A percentile compares a stretch with the other conserved stretches of the same genome.
Evolutionary conservation across 2,113 vertebrate species (phyloP).

Genomic region (Procapra przewalskii): DNA sequence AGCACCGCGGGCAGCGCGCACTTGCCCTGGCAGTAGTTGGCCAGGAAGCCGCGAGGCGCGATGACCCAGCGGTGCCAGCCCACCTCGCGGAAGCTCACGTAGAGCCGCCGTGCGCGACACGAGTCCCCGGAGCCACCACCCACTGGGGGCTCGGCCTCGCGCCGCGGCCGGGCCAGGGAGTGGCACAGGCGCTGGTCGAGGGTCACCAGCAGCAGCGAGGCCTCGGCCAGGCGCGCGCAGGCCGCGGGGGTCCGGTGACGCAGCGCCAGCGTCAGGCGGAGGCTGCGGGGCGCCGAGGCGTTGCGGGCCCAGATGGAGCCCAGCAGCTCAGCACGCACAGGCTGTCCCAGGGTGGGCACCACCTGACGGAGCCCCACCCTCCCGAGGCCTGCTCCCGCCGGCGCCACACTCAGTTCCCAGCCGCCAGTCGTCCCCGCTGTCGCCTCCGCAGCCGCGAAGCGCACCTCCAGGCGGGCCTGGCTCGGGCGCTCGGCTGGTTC

Average conservation of each 20-base stretch:
- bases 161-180: conserved; percentile 66
- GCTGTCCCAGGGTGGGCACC: conserved; percentile 71
- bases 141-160: conserved; percentile 48
- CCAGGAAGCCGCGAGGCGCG: conserved; percentile 93
- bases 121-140: conserved; percentile 73
- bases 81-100: conserved; percentile 93
- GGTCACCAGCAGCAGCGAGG: conserved; percentile 87
- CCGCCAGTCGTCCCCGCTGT: background rate
- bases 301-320: background rate
- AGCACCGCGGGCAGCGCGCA: conserved; percentile 88
- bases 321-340: conserved; percentile 83
- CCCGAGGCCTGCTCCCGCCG: conserved; percentile 56
- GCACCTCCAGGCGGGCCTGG: conserved; percentile 87
- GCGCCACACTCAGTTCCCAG: conserved; percentile 84
- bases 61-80: conserved; percentile 99
- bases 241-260: background rate
- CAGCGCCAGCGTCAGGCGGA: conserved; percentile 84
- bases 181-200: conserved; percentile 85
- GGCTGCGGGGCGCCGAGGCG: conserved; percentile 59
- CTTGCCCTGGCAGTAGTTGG: conserved; percentile 93
- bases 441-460: conserved; percentile 74
- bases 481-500: conserved; percentile 86
- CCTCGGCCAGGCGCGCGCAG: background rate
- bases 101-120: conserved; percentile 90
- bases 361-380: conserved; percentile 81